These are phyloP conservation scores for Rhagoletis zephyria DNA, from an alignment of 1,140 invertebrate genomes.

Conservation along the genomic window DNA sequence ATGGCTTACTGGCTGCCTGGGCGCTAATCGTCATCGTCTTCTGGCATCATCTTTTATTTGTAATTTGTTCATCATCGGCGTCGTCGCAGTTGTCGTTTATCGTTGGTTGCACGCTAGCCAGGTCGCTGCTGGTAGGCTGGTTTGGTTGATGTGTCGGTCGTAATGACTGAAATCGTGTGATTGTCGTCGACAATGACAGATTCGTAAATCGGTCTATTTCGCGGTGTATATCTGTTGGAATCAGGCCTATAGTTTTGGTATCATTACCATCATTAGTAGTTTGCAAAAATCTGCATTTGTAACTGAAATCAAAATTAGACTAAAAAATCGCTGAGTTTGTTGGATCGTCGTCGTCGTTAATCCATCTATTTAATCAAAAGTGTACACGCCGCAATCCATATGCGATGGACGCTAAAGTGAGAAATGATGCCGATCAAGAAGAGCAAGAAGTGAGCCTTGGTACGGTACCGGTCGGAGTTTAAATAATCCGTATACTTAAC, in stretches of 20 bases:
- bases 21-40: constrained; percentile 64
- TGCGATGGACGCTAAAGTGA: background rate
- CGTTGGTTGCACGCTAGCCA: constrained; percentile 52
- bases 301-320: background rate
- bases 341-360: constrained; percentile 3
- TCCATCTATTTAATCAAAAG: background rate
- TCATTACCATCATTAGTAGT: background rate
- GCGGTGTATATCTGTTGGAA: background rate
- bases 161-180: constrained; percentile 47
- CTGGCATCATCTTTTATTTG: constrained; percentile 74
- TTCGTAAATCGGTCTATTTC: constrained; percentile 32
- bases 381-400: background rate
- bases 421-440: background rate
- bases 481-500: background rate
- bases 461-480: background rate
- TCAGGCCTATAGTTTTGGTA: constrained; percentile 19
- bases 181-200: constrained; percentile 46
- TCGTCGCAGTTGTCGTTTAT: constrained; percentile 57
- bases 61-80: constrained; percentile 73
- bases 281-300: background rate
- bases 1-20: constrained; percentile 55
- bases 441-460: background rate
- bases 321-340: background rate
- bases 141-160: constrained; percentile 51
- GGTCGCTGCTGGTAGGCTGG: constrained; percentile 53